Percentiles rank a stretch among this genome's conserved stretches.
These are phyloP conservation scores for Agelas oroides DNA, from an alignment of 37 sponge, comb jelly and placozoan genomes.

Conservation along the genomic window DNA sequence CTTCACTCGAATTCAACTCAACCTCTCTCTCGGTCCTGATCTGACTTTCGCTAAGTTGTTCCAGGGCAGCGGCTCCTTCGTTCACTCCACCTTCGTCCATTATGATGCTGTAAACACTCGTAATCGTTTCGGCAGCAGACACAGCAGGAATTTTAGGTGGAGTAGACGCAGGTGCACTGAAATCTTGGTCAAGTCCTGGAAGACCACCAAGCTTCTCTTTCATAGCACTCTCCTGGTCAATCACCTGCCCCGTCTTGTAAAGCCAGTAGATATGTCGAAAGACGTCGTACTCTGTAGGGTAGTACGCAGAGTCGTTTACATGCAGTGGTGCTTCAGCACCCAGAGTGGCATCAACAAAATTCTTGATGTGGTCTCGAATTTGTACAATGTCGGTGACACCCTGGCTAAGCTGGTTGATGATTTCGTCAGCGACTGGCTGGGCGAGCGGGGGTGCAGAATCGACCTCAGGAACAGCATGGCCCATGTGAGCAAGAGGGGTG, in stretches of 20 bases:
- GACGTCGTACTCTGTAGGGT: conserved; percentile 63
- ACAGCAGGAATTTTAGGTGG: background rate
- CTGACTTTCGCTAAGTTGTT: conserved; percentile 20
- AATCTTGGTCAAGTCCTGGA: background rate
- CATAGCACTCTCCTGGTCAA: conserved; percentile 49
- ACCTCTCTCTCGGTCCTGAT: conserved; percentile 4
- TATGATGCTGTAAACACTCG: conserved; percentile 61
- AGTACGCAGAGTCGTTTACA: conserved; percentile 33
- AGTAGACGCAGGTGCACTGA: background rate
- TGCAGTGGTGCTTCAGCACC: conserved; percentile 46
- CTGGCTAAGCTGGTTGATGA: conserved; percentile 39
- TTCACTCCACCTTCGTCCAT: conserved; percentile 21
- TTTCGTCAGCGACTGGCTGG: conserved; percentile 40
- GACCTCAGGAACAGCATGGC: conserved; percentile 63
- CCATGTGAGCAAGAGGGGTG: conserved; percentile 76
- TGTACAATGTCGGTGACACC: conserved; percentile 56
- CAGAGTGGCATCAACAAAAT: conserved; percentile 30
- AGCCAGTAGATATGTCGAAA: conserved; percentile 77
- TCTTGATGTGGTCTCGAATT: conserved; percentile 37
- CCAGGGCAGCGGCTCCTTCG: conserved; percentile 10
- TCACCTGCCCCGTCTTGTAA: conserved; percentile 66
- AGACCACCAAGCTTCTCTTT: conserved; percentile 9
- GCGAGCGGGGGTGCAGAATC: conserved; percentile 26
- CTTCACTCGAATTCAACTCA: conserved; percentile 1
- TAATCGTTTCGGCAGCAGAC: conserved; percentile 35